Base-by-base conservation (phyloP, 2,888 invertebrate species). In the Synergus itoensis region DNA sequence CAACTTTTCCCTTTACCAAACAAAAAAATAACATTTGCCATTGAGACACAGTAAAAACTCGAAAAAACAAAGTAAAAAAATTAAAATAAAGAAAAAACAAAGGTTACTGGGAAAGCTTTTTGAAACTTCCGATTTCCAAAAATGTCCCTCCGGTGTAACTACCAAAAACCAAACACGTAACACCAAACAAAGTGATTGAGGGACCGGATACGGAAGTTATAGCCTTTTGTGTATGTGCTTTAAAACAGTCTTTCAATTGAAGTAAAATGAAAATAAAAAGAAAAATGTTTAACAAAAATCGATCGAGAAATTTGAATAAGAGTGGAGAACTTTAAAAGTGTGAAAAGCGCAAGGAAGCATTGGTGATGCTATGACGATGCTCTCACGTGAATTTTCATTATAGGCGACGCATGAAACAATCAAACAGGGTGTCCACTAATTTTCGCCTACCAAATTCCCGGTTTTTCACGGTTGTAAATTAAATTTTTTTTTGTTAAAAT, bases 351-450 rank as follows among this genome's bases (percentile, higher is more conserved):
- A 79, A 76, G 81, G 73, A 73, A 73, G 73, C 73, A 73, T 73
- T 73, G 53, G 18, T 43, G 18, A 79, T 83, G 76, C 79, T 79
- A 79, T 84, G 82, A 83, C 81, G 82, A 77, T 84, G 85, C 86
- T 85, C 85, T 85, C 83, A 84, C 67, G 79, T 21, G 81, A 81
- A 80, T 81, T 81, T 80, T 80, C 83, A 87, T 36, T 36, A 36
- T 84, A 89, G 88, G 89, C 89, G 87, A 85, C n/a, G n/a, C 84
- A 87, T 81, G 84, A 85, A 85, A 86, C 83, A 86, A 83, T 84
- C 85, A 86, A 86, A 62, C 36, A 36, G 36, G 36, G 36, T 36
- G 36, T 36, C 36, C 36, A 36, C 36, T 36, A 36, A 36, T 36
- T 36, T 36, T 36, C 0, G 36, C 36, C 36, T 2, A 36, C 5